Evolutionary conservation across 2,888 invertebrate species (phyloP), one percentile per base, ranked within the genome.

Genomic region (Lithodes maja): DNA sequence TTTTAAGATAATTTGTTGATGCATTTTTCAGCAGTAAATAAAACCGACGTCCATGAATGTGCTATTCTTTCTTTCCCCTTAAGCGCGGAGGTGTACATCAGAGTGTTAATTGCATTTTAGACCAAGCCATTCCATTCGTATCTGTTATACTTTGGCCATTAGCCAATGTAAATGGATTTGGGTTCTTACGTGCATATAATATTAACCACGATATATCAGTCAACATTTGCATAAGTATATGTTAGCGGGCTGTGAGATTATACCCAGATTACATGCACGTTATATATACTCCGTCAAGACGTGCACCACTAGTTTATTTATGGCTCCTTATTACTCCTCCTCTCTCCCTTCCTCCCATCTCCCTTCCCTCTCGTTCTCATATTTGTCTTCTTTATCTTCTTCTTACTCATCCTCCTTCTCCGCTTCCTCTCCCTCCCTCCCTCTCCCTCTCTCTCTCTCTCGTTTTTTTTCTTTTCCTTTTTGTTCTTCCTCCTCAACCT

Each of bases 161-260:
- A 87, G 78, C 83, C 87, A 87, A 87, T 87, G 87, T 87, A 87
- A 87, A 87, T 87, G 87, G 87, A 87, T 87, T 87, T 87, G 87
- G 74, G 71, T 71, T 83, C 68, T 75, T 83, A 87, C 83, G 87
- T 87, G 87, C 87, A 87, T 87, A 87, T 87, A 87, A 87, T 87
- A 87, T 87, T 87, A 87, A 83, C 83, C 69, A 52, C 74, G 87
- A 87, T 87, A 87, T 87, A 87, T 87, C 87, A 83, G 87, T 71
- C 83, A 78, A 71, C 87, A 87, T 87, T 87, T 87, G 83, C 87
- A 87, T 87, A 87, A 87, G 87, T 87, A 83, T 87, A 87, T 87
- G 87, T 87, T 87, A 87, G 75, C 61, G 87, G 87, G 78, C 68
- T 79, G 33, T 83, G 87, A 87, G 77, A 87, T 87, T 87, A 87